Evolutionary conservation across 1,140 invertebrate species (phyloP).

Genomic region (Scaptomyza pallida): DNA sequence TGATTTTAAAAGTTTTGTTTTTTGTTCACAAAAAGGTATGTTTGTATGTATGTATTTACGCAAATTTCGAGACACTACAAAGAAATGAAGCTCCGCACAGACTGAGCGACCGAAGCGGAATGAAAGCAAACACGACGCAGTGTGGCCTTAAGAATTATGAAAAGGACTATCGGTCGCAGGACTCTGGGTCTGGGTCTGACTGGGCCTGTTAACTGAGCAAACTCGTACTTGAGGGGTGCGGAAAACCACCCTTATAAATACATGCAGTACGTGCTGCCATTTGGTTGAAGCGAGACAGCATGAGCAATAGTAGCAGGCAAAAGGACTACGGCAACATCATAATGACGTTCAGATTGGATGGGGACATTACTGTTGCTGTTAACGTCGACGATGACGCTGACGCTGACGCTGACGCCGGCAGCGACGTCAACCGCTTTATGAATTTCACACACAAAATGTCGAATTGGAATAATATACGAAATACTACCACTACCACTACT

Average conservation of each 20-base stretch:
- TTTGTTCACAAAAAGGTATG: neutral
- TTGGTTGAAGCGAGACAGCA: slow-evolving; percentile 26
- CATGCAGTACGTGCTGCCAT: slow-evolving; percentile 1
- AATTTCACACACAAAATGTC: slow-evolving; percentile 81
- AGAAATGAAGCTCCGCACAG: slow-evolving; percentile 65
- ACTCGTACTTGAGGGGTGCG: slow-evolving; percentile 49
- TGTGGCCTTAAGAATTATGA: slow-evolving; percentile 78
- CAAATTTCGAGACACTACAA: slow-evolving; percentile 25
- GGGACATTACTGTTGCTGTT: slow-evolving; percentile 23
- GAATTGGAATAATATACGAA: slow-evolving; percentile 73
- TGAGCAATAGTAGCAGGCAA: slow-evolving; percentile 47
- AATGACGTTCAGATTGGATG: slow-evolving; percentile 72
- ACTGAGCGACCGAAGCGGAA: slow-evolving; percentile 79
- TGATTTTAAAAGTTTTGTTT: neutral
- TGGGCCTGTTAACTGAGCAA: slow-evolving; percentile 55
- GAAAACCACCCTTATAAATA: slow-evolving; percentile 61
- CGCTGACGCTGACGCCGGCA: slow-evolving; percentile 24
- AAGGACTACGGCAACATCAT: slow-evolving; percentile 69
- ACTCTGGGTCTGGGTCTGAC: slow-evolving; percentile 27
- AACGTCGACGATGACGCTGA: slow-evolving; percentile 11
- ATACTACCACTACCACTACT: neutral
- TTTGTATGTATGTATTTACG: neutral
- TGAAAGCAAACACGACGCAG: slow-evolving; percentile 63
- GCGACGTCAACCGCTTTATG: slow-evolving; percentile 62
- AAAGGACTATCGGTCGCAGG: slow-evolving; percentile 55